Conservation (phyloP, 1,140 invertebrate genomes). For the Drosophila sulfurigaster region DNA sequence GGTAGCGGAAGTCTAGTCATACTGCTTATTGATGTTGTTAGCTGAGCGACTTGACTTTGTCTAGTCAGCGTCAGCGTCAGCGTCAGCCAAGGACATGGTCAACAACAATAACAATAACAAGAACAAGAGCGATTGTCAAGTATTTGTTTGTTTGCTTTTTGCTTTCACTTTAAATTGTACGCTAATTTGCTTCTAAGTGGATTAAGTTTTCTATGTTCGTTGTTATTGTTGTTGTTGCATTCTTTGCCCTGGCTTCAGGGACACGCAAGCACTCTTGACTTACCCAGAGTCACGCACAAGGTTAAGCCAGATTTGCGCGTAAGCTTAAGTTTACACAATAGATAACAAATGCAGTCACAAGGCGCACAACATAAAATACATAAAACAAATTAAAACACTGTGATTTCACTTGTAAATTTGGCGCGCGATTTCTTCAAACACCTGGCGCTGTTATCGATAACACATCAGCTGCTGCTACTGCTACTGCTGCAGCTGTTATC, state of each 20-base stretch:
- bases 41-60: conserved; percentile 28
- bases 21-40: conserved; percentile 12
- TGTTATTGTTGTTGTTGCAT: conserved; percentile 6
- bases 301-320: conserved; percentile 32
- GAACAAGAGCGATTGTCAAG: not conserved
- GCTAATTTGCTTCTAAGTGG: conserved; percentile 44
- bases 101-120: conserved; percentile 4
- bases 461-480: not conserved
- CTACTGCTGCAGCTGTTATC: not conserved
- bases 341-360: not conserved
- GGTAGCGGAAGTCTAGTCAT: conserved; percentile 35
- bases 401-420: not conserved
- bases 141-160: conserved; percentile 25
- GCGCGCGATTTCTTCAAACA: not conserved
- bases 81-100: conserved; percentile 29
- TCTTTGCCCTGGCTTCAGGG: conserved; percentile 35
- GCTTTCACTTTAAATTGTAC: conserved; percentile 34
- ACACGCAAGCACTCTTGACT: conserved; percentile 27
- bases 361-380: not conserved
- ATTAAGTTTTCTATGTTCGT: conserved; percentile 18
- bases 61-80: conserved; percentile 41
- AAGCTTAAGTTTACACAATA: conserved; percentile 8
- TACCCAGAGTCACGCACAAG: conserved; percentile 19
- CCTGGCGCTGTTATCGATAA: conserved; percentile 12
- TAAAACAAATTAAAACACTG: not conserved